Evolutionary conservation across 1,140 invertebrate species (phyloP).

Genomic region (Aphelenchoides avenae): DNA sequence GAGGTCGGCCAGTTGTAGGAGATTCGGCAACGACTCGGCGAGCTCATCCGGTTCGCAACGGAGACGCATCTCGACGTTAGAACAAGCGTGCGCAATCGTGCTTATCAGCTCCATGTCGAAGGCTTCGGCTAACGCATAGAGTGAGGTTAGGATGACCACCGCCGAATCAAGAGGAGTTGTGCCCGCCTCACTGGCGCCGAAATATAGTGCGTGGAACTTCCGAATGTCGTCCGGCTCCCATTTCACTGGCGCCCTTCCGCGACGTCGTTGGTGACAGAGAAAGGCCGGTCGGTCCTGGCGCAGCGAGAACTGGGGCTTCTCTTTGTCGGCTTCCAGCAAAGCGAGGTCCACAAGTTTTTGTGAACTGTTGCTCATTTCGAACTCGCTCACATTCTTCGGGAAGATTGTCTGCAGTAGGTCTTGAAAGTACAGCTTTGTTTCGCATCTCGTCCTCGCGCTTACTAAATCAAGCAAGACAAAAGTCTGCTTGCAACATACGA

Average conservation of each 20-base stretch:
- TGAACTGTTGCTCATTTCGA: neutral
- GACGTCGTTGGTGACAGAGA: neutral
- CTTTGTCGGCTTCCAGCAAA: neutral
- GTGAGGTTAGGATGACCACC: neutral
- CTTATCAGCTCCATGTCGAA: no score
- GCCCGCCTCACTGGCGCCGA: neutral
- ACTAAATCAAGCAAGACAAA: no score
- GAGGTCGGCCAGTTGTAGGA: neutral
- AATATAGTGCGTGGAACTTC: constrained; percentile 1
- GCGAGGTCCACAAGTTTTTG: neutral
- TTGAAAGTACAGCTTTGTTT: no score
- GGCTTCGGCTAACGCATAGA: neutral
- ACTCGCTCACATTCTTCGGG: neutral
- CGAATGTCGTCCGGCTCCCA: neutral
- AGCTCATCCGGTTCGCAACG: neutral
- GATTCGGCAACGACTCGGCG: neutral
- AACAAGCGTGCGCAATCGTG: neutral
- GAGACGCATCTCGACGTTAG: neutral
- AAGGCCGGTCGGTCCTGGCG: neutral
- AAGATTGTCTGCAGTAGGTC: no score
- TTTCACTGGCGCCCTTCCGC: neutral
- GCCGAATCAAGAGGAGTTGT: neutral
- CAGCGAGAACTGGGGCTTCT: neutral
- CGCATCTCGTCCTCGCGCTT: no score
- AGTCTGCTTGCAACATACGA: no score